These are phyloP conservation scores for Nycticorax nycticorax DNA, from an alignment of 2,113 vertebrate species.

Conservation along the genomic window DNA sequence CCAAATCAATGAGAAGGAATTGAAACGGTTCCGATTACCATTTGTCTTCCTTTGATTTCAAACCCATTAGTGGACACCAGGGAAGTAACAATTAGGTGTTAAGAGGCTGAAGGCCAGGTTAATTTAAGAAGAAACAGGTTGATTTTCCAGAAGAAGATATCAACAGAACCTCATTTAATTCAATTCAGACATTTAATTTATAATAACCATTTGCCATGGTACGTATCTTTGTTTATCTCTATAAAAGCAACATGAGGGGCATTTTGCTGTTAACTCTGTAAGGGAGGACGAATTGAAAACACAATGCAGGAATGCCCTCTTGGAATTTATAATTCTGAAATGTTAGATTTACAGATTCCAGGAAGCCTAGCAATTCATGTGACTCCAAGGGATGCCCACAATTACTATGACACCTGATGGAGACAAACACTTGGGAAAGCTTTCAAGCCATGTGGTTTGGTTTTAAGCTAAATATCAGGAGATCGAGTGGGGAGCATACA, in stretches of 20 bases:
- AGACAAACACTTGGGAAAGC: neutral
- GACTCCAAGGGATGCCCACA: neutral
- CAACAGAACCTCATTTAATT: conserved; percentile 10
- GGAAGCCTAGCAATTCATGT: neutral
- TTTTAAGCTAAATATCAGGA: neutral
- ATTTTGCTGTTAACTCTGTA: neutral
- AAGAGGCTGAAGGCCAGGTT: conserved; percentile 6
- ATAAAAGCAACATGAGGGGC: neutral
- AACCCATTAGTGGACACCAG: neutral
- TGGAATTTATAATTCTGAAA: neutral
- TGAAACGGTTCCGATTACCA: neutral
- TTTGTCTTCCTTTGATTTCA: neutral
- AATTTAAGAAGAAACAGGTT: conserved; percentile 28
- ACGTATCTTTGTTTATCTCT: neutral
- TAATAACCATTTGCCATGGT: conserved; percentile 1
- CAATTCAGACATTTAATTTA: neutral
- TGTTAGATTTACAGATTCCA: neutral
- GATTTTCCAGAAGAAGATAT: conserved; percentile 10
- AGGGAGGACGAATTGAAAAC: neutral
- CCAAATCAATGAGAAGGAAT: neutral
- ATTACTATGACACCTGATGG: neutral
- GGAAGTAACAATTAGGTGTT: conserved; percentile 11
- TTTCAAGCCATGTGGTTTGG: neutral
- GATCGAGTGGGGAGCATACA: neutral
- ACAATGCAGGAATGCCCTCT: neutral